Evolutionary conservation across 1,140 invertebrate genomes (phyloP).

Genomic region (Sycophila sp.): DNA sequence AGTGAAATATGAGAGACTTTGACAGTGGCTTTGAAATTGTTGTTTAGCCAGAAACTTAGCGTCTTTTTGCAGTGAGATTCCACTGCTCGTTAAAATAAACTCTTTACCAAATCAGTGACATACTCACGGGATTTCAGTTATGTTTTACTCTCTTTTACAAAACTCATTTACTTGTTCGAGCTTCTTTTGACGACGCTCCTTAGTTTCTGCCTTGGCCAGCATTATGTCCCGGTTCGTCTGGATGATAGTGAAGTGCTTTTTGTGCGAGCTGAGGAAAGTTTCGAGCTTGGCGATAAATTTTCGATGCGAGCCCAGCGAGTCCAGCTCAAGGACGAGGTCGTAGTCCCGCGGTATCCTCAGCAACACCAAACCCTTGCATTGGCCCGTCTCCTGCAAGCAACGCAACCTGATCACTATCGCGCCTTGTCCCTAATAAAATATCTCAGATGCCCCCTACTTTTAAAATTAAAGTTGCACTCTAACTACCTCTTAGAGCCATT

Average conservation of each 20-base stretch:
- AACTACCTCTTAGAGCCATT: too few relatives aligned
- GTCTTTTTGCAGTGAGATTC: too few relatives aligned
- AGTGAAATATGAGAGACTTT: too few relatives aligned
- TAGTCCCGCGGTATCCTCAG: conserved; percentile 92
- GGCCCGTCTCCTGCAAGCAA: conserved; percentile 78
- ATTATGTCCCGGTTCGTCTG: conserved; percentile 83
- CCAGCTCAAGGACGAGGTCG: conserved; percentile 95
- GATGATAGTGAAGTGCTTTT: conserved; percentile 78
- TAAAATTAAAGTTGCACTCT: too few relatives aligned
- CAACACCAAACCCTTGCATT: conserved; percentile 84
- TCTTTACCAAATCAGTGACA: too few relatives aligned
- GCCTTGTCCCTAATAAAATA: too few relatives aligned
- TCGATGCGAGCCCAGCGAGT: conserved; percentile 79
- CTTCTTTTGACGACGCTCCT: conserved; percentile 91
- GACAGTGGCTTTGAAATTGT: too few relatives aligned
- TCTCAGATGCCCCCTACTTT: too few relatives aligned
- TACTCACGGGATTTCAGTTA: neutral
- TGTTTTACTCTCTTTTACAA: neutral
- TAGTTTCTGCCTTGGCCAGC: conserved; percentile 93
- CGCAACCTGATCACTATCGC: too few relatives aligned
- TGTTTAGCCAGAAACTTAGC: too few relatives aligned
- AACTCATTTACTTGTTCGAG: conserved; percentile 75
- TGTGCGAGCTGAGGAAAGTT: conserved; percentile 82
- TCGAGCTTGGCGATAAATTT: conserved; percentile 94
- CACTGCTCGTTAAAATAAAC: too few relatives aligned